Base-by-base conservation (phyloP, 2,888 invertebrate species). In the Dicyrtomina minuta region DNA sequence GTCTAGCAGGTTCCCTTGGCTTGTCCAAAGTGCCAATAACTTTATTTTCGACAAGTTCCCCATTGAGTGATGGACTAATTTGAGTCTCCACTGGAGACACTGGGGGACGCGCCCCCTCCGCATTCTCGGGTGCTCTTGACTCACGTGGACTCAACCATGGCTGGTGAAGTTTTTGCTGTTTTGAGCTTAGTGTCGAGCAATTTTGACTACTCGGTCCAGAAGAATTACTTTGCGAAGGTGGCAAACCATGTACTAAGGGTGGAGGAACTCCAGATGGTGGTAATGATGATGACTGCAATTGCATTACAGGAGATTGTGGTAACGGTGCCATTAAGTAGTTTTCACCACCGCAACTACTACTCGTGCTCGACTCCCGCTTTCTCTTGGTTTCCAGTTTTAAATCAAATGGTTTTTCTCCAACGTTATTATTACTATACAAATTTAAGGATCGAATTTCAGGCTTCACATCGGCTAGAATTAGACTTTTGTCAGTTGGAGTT, bases 121-220 rank as follows among this genome's bases (percentile, higher is more conserved):
- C n/a, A 55, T n/a, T n/a, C n/a, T n/a, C n/a, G n/a, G n/a, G 20
- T 64, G 68, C 65, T 1, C 49, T 53, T 10, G 70, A 26, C 39
- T 24, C 66, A 44, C 56, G 68, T 2, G 77, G 75, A 68, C 77
- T 77, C 5, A 77, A 68, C 77, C 77, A 77, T 12, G 77, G 77
- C 53, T 77, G 77, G 60, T 77, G 77, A 8, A 77, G 67, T 53
- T 71, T 73, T 4, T 58, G 67, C 17, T 62, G 70, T 15, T 64
- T 67, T 22, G 59, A 49, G 8, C 43, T 20, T 53, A 61, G 49
- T 27, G 2, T 22, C 24, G 13, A 26, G 43, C 12, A 20, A 17
- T 22, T 22, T 17, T 43, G 41, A 43, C 22, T 64, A 39, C 20
- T 22, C 17, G 51, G 17, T n/a, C 15, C 24, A 10, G 44, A 33